phyloP scores from a whole-genome alignment of 2,888 invertebrate genomes.

The Lobophora halterata region DNA sequence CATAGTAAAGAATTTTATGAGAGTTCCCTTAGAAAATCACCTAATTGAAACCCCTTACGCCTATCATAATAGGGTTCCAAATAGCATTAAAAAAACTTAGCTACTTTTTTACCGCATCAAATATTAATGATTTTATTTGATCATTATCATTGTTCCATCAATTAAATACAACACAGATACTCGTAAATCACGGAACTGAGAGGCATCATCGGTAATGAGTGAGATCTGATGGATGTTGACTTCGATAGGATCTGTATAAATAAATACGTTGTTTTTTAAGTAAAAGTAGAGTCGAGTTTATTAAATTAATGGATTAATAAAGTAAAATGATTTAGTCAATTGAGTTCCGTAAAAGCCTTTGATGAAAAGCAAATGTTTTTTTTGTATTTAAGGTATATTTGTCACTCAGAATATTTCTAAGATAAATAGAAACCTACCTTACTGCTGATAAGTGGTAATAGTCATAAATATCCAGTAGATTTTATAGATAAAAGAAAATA shows the following conservation, averaged over 20 bases:
- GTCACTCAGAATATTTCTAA: no score
- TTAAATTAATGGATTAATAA: no score
- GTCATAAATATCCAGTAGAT: no score
- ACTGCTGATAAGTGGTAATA: no score
- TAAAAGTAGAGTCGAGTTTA: conserved; percentile 17
- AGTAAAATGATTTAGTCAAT: conserved; percentile 13
- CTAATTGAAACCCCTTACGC: conserved; percentile 3
- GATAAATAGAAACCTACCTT: no score
- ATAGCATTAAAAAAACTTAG: not conserved
- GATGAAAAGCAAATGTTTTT: no score
- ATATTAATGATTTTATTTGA: conserved; percentile 7
- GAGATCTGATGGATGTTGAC: conserved; percentile 12
- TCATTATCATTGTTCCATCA: conserved; percentile 53
- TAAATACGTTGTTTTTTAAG: conserved; percentile 12
- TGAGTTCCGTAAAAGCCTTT: conserved; percentile 2
- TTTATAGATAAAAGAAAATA: no score
- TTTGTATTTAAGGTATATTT: no score
- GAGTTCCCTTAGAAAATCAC: conserved; percentile 1
- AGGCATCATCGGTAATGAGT: conserved; percentile 28
- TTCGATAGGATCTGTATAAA: conserved; percentile 13
- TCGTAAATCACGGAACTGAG: conserved; percentile 49
- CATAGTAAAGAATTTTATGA: conserved; percentile 8
- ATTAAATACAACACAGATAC: conserved; percentile 50
- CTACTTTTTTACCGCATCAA: not conserved
- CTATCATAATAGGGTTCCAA: conserved; percentile 6